phyloP scores from a whole-genome alignment of 2,888 invertebrate genomes.

The Patella pellucida region DNA sequence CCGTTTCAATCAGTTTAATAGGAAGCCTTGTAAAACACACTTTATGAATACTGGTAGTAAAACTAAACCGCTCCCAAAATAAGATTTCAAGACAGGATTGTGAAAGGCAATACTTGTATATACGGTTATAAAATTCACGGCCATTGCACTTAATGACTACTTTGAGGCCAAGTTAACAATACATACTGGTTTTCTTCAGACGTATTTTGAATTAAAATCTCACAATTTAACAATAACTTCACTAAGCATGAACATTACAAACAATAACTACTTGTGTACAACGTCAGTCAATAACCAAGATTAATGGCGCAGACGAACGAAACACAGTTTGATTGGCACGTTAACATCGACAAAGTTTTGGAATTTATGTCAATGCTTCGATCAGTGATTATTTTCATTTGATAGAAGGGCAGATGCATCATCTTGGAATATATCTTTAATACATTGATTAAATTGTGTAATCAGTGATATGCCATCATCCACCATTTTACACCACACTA shows the following conservation, averaged over 20 bases:
- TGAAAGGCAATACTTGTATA: too few relatives aligned
- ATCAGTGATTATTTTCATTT: too few relatives aligned
- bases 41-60: too few relatives aligned
- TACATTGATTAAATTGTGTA: background rate
- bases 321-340: background rate
- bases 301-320: background rate
- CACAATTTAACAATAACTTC: background rate
- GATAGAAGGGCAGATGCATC: background rate
- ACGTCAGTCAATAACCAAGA: background rate
- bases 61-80: too few relatives aligned
- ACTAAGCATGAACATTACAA: background rate
- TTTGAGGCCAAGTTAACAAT: background rate
- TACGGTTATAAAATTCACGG: background rate
- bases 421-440: background rate
- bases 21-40: too few relatives aligned
- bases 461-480: background rate
- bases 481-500: background rate
- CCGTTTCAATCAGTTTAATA: too few relatives aligned
- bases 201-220: background rate
- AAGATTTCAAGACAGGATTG: too few relatives aligned
- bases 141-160: constrained; percentile 3
- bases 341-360: too few relatives aligned
- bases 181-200: background rate
- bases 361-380: too few relatives aligned
- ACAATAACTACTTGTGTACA: background rate